phyloP scores from a whole-genome alignment of 1,140 invertebrate species.

The Protaetia brevitarsis region DNA sequence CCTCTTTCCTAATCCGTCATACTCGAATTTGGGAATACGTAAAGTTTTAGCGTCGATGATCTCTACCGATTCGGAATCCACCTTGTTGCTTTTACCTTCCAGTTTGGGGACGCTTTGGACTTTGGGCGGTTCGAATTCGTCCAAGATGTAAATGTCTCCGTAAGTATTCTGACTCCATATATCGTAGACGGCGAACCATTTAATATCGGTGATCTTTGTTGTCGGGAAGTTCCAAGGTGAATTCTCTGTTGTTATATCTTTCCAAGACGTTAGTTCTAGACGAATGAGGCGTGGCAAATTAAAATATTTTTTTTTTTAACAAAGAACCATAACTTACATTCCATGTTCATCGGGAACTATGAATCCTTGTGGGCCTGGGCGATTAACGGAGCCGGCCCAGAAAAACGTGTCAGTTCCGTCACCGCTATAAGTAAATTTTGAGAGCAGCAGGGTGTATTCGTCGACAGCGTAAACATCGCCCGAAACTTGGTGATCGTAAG shows the following conservation, averaged over 20 bases:
- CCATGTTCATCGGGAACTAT: constrained; percentile 86
- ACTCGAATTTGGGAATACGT: constrained; percentile 69
- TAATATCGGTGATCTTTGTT: constrained; percentile 82
- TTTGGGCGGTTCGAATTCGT: constrained; percentile 85
- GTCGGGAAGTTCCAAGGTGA: constrained; percentile 79
- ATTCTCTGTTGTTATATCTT: constrained; percentile 82
- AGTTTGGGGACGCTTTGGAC: constrained; percentile 70
- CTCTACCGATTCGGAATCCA: constrained; percentile 69
- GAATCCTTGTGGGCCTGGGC: constrained; percentile 86
- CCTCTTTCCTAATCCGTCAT: constrained; percentile 72
- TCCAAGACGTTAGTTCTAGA: constrained; percentile 81
- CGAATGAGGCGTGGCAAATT: constrained; percentile 30
- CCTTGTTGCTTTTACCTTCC: constrained; percentile 63
- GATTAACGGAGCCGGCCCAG: constrained; percentile 83
- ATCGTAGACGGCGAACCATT: constrained; percentile 90
- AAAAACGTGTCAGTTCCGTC: constrained; percentile 89
- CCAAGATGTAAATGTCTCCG: constrained; percentile 86
- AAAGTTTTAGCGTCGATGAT: constrained; percentile 82
- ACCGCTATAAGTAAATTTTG: constrained; percentile 87
- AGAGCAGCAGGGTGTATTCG: constrained; percentile 77
- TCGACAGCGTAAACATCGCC: constrained; percentile 90
- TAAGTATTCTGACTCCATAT: constrained; percentile 81
- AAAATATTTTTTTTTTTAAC: not conserved
- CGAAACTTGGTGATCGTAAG: constrained; percentile 86
- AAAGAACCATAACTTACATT: constrained; percentile 68